Evolutionary conservation across 2,113 vertebrate species (phyloP), one percentile per base, ranked within the genome.

Genomic region (Hippocampus zosterae): DNA sequence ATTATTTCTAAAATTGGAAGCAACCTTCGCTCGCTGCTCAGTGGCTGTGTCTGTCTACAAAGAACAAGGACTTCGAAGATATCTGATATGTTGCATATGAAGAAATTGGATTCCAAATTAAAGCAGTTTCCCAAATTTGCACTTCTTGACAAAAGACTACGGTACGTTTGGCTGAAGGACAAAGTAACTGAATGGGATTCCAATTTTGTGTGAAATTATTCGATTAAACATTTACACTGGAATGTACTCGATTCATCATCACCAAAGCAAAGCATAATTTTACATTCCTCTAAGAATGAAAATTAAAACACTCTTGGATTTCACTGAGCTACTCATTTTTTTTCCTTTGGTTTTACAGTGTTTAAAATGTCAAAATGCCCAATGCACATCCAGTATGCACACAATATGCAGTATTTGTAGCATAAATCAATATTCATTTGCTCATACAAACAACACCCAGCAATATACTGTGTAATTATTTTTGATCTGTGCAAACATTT

Each of bases 1-100:
- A 50, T 68, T 46, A 61, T 77, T 81, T 76, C 56, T 40, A 61
- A 61, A 40, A 61, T 10, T 21, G 33, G 59, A 80, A 75, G 68
- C 61, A n/a, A 53, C 52, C 19, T 48, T 44, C 12, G 61, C 70
- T 52, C 62, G 68, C 62, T 80, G 50, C 79, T 81, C 63, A 78
- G 65, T 25, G 52, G 37, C 52, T 33, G 11, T 48, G 56, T 56
- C 8, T 19, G 29, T 19, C 73, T 33, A 42, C 68, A 83, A 71
- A 72, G 69, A 68, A 74, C 74, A 69, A 61, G 18, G 59, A 11
- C 73, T 8, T 62, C 53, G 13, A 48, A 79, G 71, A 21, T 19
- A 40, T 48, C 46, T 72, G 55, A 72, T 74, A 15, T 29, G 78
- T 8, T 2, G 46, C 41, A 48, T 61, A 68, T 66, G 50, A 73